Percentiles rank a stretch among this genome's conserved stretches.
These are phyloP conservation scores for Cyrtodaria siliqua DNA, from an alignment of 2,888 invertebrate species.

Conservation along the genomic window DNA sequence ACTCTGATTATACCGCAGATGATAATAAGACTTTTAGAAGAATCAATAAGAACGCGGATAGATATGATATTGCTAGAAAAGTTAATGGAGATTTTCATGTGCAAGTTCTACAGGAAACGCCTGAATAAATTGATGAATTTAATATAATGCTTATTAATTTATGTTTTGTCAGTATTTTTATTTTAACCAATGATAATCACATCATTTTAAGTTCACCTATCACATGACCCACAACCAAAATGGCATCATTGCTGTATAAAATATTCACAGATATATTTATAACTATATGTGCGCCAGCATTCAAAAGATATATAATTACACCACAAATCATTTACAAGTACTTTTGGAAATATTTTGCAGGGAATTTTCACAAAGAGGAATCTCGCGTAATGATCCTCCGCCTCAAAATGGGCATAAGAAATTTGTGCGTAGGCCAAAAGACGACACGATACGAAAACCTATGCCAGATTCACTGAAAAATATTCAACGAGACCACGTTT, in stretches of 20 bases:
- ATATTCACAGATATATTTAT: no score
- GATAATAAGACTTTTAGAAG: constrained; percentile 73
- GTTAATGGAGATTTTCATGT: constrained; percentile 74
- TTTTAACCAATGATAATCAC: no score
- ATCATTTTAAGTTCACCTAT: no score
- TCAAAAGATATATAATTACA: no score
- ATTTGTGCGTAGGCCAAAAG: constrained; percentile 48
- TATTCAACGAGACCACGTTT: constrained; percentile 73
- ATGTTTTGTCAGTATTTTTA: no score
- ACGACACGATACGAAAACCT: constrained; percentile 58
- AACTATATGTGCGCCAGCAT: no score
- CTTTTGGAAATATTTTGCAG: constrained; percentile 37
- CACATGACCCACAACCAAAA: no score
- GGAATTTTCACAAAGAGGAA: constrained; percentile 51
- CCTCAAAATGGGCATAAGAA: constrained; percentile 42
- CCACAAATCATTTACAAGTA: no score
- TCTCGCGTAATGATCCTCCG: no score
- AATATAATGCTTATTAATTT: not conserved
- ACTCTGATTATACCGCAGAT: constrained; percentile 76
- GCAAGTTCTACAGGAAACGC: constrained; percentile 58
- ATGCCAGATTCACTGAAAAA: constrained; percentile 71
- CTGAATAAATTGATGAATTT: not conserved
- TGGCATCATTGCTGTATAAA: no score
- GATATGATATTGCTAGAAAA: constrained; percentile 69
- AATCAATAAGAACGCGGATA: constrained; percentile 71